Conservation (phyloP, 1,140 invertebrate genomes). For the Tyrophagus putrescentiae region DNA sequence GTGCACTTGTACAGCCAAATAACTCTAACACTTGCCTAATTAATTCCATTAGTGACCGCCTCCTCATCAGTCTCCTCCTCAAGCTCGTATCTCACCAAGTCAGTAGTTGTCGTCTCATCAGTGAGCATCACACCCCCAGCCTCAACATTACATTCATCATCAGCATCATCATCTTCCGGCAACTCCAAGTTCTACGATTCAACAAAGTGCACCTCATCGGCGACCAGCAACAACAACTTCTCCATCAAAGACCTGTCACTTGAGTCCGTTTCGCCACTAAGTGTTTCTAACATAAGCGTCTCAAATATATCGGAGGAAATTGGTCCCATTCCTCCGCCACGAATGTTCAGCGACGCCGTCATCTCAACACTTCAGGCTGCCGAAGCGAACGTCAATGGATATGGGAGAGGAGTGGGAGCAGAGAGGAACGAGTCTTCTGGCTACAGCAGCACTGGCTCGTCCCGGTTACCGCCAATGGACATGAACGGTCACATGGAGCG, state of each 20-base stretch:
- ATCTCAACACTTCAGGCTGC: slow-evolving; percentile 11
- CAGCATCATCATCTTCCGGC: background rate
- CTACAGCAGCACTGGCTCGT: too few species aligned
- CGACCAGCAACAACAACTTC: background rate
- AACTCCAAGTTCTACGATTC: slow-evolving; percentile 5
- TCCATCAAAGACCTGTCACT: background rate
- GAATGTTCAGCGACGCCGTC: slow-evolving; percentile 51
- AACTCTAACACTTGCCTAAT: background rate
- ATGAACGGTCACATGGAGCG: background rate
- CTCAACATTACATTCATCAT: background rate
- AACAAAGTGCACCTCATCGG: background rate
- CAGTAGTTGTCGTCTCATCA: background rate
- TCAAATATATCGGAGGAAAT: slow-evolving; percentile 54
- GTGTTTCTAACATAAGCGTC: background rate
- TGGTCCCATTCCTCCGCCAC: slow-evolving; percentile 81
- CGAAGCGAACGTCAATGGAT: background rate
- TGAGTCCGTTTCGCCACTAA: slow-evolving; percentile 1
- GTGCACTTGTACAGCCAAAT: too few species aligned
- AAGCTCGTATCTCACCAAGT: background rate
- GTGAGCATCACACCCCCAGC: background rate
- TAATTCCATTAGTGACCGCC: slow-evolving; percentile 1
- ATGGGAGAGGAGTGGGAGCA: background rate
- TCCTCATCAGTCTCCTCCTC: too few species aligned
- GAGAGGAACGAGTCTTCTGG: background rate
- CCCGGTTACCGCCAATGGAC: background rate